Evolutionary conservation across 2,888 invertebrate species (phyloP), one percentile per base, ranked within the genome.

Genomic region (Caenorhabditis sp.): DNA sequence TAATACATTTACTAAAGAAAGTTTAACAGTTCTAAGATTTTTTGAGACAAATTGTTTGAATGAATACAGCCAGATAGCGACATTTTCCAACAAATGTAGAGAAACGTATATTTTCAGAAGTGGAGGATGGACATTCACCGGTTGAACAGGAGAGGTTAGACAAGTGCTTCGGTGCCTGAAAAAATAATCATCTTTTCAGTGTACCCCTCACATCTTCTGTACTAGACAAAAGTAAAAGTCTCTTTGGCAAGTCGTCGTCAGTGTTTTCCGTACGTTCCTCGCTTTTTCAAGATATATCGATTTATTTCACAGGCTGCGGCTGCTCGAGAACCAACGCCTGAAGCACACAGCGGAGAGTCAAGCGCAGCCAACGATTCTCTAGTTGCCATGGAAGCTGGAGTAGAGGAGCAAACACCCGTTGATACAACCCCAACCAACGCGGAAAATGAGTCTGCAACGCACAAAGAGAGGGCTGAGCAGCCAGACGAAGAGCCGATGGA

Each of bases 171-270:
- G 1, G 24, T n/a, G 13, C 27, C 15, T 26, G 22, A 26, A 15
- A 30, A 7, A 20, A 30, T 22, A 15, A 2, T 65, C 22, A 8
- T 22, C 11, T 24, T 56, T 68, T 58, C 53, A 71, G 71, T 27
- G 22, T 55, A 26, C 61, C 71, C 1, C 11, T 46, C 11, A 55
- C 61, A 15, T 41, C 53, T 39, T 46, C 71, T 2, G 45, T 55
- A 11, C 53, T 78, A 2, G 61, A 72, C 39, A 78, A 78, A 50
- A 78, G 73, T 46, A 70, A 50, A 30, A 70, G 80, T 9, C 55
- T 80, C 3, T 80, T 80, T 26, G 80, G 80, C 9, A 78, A 78
- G 5, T 59, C 74, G 37, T 58, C 70, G 1, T 63, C 55, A 26
- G 52, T 9, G 0, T 30, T 37, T 6, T 13, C 58, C 26, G 65